These are phyloP conservation scores for Calyptomena viridis DNA, from an alignment of 2,113 vertebrate genomes.

Conservation along the genomic window DNA sequence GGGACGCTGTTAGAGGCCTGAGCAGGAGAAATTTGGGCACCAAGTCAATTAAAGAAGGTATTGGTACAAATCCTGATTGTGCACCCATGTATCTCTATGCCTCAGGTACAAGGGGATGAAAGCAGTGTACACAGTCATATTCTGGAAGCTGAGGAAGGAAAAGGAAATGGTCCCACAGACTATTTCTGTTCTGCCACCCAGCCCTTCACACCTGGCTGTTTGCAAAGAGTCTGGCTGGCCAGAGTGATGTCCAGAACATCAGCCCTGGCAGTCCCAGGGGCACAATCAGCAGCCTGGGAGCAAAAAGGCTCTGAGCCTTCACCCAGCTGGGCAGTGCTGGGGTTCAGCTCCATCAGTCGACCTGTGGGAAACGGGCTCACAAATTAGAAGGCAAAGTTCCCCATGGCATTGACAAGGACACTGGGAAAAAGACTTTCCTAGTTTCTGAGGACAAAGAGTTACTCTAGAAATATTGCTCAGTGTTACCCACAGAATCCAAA, in stretches of 20 bases:
- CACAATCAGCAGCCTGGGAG: not conserved
- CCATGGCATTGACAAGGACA: not conserved
- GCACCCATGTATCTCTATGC: too few species aligned
- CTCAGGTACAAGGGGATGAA: not conserved
- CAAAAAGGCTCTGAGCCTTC: not conserved
- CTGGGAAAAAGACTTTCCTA: not conserved
- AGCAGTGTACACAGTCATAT: not conserved
- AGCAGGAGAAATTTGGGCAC: not conserved
- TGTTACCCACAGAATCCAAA: not conserved
- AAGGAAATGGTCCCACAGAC: not conserved
- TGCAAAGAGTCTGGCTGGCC: not conserved
- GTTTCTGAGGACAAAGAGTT: not conserved
- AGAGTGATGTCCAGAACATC: not conserved
- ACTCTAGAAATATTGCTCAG: not conserved
- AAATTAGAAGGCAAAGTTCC: not conserved
- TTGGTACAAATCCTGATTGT: not conserved
- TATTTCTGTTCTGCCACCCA: not conserved
- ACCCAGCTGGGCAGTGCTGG: accelerated
- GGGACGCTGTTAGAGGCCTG: not conserved
- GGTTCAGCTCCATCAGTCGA: not conserved
- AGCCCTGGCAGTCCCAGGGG: not conserved
- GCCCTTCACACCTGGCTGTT: not conserved
- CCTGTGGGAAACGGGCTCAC: not conserved
- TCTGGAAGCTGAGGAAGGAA: not conserved
- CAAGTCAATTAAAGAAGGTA: not conserved